phyloP scores from a whole-genome alignment of 2,797 vertebrate species.

The Enteromius anoplus region DNA sequence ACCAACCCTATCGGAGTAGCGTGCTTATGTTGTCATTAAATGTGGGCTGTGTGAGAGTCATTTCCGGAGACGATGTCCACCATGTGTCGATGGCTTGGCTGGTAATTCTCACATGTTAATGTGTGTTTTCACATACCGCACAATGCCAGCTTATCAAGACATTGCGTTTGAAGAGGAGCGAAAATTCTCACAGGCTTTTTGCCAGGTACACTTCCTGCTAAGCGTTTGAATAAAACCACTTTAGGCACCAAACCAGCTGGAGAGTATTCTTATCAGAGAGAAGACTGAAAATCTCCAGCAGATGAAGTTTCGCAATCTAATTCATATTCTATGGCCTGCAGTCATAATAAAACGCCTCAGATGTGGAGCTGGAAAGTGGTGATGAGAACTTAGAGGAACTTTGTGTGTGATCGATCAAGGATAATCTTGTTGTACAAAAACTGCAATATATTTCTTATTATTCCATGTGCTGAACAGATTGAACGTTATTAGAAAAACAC shows the following conservation, averaged over 20 bases:
- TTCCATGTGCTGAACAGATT: constrained; percentile 55
- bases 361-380: constrained; percentile 52
- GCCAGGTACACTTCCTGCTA: constrained; percentile 43
- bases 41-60: constrained; percentile 24
- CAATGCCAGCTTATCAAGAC: constrained; percentile 40
- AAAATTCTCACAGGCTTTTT: constrained; percentile 36
- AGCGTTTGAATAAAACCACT: constrained; percentile 35
- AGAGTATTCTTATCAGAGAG: constrained; percentile 45
- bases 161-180: constrained; percentile 36
- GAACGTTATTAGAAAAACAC: constrained; percentile 38
- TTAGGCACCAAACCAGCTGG: constrained; percentile 38
- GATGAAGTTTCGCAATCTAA: constrained; percentile 50
- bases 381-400: constrained; percentile 56
- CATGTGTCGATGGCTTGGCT: constrained; percentile 44
- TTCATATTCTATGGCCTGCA: constrained; percentile 56
- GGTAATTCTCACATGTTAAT: constrained; percentile 36
- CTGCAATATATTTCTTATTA: constrained; percentile 58
- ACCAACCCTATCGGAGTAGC: neutral
- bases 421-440: constrained; percentile 58
- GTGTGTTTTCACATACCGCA: constrained; percentile 29
- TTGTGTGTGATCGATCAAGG: constrained; percentile 56
- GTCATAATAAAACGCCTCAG: constrained; percentile 55
- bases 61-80: constrained; percentile 20
- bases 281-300: constrained; percentile 41
- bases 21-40: constrained; percentile 4